A percentile compares a stretch with the other conserved stretches of the same genome.
Evolutionary conservation across 1,140 invertebrate genomes (phyloP).

Genomic region (Sarcophaga peregrina): DNA sequence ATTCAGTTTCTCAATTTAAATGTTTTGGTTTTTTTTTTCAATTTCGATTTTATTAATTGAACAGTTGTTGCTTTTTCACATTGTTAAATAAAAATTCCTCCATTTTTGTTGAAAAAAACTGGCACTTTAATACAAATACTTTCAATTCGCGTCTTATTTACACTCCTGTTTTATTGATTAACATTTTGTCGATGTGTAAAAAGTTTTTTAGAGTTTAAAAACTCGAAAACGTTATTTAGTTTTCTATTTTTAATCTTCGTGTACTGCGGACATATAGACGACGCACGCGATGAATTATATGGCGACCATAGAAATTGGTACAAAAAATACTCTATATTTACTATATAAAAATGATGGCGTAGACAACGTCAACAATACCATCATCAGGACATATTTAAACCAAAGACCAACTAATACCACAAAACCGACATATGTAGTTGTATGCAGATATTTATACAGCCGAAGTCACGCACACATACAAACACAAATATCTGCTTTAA

Average conservation of each 20-base stretch:
- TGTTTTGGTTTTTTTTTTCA: neutral
- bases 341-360: constrained; percentile 22
- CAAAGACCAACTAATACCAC: neutral
- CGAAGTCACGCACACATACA: neutral
- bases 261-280: constrained; percentile 31
- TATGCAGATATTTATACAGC: neutral
- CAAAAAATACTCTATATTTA: constrained; percentile 20
- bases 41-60: neutral
- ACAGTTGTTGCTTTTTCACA: neutral
- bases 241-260: constrained; percentile 40
- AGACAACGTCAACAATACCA: constrained; percentile 16
- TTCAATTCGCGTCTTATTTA: neutral
- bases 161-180: neutral
- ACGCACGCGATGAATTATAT: constrained; percentile 32
- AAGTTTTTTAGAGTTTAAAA: constrained; percentile 3
- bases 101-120: too few relatives aligned
- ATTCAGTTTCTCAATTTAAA: neutral
- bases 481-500: neutral
- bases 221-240: neutral
- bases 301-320: constrained; percentile 21
- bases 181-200: neutral
- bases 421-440: neutral
- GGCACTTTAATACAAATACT: neutral
- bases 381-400: neutral
- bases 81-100: too few relatives aligned